Evolutionary conservation across 2,113 vertebrate genomes (phyloP).

Genomic region (Xyliphius kryptos): DNA sequence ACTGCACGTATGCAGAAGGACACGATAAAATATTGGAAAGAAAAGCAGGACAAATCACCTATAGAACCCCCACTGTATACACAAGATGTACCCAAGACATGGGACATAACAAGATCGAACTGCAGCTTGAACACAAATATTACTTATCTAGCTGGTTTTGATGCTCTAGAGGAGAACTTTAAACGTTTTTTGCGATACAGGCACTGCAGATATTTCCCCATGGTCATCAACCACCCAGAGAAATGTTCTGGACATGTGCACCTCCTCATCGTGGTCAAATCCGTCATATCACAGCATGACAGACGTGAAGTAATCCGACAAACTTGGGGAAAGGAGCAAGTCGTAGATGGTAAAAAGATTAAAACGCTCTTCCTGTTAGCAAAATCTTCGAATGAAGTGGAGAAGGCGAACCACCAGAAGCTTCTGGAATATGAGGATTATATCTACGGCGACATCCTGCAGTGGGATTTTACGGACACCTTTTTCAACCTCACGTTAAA

Average conservation of each 20-base stretch:
- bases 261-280: slow-evolving; percentile 88
- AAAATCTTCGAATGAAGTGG: slow-evolving; percentile 71
- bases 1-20: too few relatives aligned
- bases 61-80: too few relatives aligned
- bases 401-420: slow-evolving; percentile 86
- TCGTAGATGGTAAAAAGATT: slow-evolving; percentile 65
- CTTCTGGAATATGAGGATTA: slow-evolving; percentile 86
- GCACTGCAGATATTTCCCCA: slow-evolving; percentile 90
- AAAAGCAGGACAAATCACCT: too few relatives aligned
- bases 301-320: slow-evolving; percentile 86
- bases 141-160: too few relatives aligned
- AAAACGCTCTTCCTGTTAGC: slow-evolving; percentile 83
- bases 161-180: slow-evolving; percentile 74
- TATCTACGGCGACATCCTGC: slow-evolving; percentile 85
- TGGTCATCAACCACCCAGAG: slow-evolving; percentile 84
- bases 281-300: slow-evolving; percentile 84
- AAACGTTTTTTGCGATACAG: slow-evolving; percentile 84
- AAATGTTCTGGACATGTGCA: slow-evolving; percentile 72
- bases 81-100: too few relatives aligned
- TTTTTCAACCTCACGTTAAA: slow-evolving; percentile 98
- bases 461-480: slow-evolving; percentile 93
- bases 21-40: too few relatives aligned
- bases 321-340: slow-evolving; percentile 86
- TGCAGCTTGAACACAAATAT: too few relatives aligned
- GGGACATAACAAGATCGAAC: too few relatives aligned